These are phyloP conservation scores for Acanthosepion lycidas DNA, from an alignment of 2,888 invertebrate genomes.

Conservation along the genomic window DNA sequence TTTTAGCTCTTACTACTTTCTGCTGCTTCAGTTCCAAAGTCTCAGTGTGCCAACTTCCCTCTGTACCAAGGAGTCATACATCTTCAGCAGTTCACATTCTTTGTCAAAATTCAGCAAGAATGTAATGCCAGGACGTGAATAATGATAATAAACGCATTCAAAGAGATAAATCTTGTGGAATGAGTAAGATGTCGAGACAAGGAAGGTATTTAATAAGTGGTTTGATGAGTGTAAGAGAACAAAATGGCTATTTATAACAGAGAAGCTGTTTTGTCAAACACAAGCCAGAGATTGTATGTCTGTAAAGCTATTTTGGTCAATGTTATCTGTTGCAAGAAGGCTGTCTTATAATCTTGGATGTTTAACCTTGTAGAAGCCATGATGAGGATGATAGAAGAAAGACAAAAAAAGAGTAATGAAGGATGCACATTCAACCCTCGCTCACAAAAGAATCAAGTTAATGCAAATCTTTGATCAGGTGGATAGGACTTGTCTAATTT, in stretches of 20 bases:
- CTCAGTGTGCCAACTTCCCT: not conserved
- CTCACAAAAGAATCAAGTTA: too few species aligned
- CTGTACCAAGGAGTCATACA: not conserved
- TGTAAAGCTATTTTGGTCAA: not conserved
- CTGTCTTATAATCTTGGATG: not conserved
- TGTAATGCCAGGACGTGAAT: not conserved
- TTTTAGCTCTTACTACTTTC: not conserved
- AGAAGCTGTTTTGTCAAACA: not conserved
- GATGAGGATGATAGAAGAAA: not conserved
- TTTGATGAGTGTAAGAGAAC: not conserved
- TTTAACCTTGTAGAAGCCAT: not conserved
- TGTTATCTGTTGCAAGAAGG: not conserved
- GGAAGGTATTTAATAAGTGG: not conserved
- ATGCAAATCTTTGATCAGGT: too few species aligned
- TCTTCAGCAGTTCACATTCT: not conserved
- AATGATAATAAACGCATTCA: not conserved
- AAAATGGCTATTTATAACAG: not conserved
- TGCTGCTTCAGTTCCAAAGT: not conserved
- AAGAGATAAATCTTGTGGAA: not conserved
- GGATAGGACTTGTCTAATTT: too few species aligned
- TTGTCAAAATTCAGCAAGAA: not conserved
- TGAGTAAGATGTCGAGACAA: not conserved
- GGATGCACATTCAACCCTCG: not conserved
- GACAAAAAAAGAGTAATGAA: not conserved
- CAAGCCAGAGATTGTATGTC: not conserved